Base-by-base conservation (phyloP, 2,888 invertebrate species). In the Tridacna gigas region DNA sequence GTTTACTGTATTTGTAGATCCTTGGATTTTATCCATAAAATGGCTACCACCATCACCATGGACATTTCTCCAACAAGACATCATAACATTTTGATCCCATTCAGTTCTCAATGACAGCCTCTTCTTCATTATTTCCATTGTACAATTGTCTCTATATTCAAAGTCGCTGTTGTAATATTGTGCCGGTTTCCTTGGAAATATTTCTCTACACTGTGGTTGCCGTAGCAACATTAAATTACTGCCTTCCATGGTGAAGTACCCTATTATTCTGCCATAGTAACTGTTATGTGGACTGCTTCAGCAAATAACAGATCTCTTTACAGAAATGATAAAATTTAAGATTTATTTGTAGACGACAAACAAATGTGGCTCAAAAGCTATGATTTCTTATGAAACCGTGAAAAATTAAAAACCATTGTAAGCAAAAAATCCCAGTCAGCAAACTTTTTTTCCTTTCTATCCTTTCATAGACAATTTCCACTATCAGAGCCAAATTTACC, bases 1-100 rank as follows among this genome's bases (percentile, higher is more conserved):
- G 1, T 20, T 26, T 9, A n/a, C 51, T 48, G 20, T 71, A 25
- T 71, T 47, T 45, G 18, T 47, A n/a, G 0, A 47, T 13, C 48
- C 47, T 47, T 63, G 22, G 25, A 13, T 48, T 9, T 22, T 25
- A 51, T 51, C 48, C 45, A n/a, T 67, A 28, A 18, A 20, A 67
- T 45, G 37, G 37, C 37, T 37, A 7, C 37, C 37, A 37, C 45
- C 60, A 18, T 56, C 26, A 0, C 87, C 87, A 75, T 87, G 87
- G 25, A 87, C 83, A 74, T 79, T 84, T 25, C 77, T 83, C 87
- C 87, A 87, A 75, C 84, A 84, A 15, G 87, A 81, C 26, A 87
- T 45, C 87, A 87, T 87, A 15, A 81, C 87, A 12, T 65, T 67
- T 56, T 75, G 75, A 37, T 75, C 63, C 25, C 22, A 45, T 47